Percentiles rank a stretch among this genome's conserved stretches.
These are phyloP conservation scores for Epinephelus moara DNA, from an alignment of 2,113 vertebrate genomes.

Conservation along the genomic window DNA sequence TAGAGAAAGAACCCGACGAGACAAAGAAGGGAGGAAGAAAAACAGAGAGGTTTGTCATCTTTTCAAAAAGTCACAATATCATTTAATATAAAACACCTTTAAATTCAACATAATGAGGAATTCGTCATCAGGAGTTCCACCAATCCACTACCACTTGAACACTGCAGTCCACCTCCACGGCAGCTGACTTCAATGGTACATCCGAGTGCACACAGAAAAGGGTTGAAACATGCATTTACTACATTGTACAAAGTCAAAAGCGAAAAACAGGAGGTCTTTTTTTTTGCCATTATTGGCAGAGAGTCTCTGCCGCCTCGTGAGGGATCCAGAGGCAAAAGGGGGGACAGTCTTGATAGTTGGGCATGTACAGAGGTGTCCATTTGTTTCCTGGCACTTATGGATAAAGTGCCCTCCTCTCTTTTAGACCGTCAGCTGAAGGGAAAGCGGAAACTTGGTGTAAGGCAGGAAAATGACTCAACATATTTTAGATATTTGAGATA, in stretches of 20 bases:
- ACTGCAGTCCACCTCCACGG: conserved; percentile 63
- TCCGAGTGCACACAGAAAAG: conserved; percentile 83
- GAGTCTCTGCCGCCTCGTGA: conserved; percentile 78
- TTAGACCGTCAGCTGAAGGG: conserved; percentile 87
- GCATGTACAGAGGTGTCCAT: conserved; percentile 84
- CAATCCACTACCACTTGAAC: conserved; percentile 66
- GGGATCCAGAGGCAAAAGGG: conserved; percentile 78
- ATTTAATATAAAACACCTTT: conserved; percentile 89
- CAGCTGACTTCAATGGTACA: conserved; percentile 67
- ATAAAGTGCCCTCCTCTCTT: conserved; percentile 76
- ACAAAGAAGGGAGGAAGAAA: conserved; percentile 43
- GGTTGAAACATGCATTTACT: conserved; percentile 87
- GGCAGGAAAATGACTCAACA: conserved; percentile 82
- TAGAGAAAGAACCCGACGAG: conserved; percentile 13
- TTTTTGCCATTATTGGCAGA: conserved; percentile 65
- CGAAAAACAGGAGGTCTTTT: conserved; percentile 66
- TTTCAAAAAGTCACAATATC: conserved; percentile 87
- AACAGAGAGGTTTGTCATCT: conserved; percentile 67
- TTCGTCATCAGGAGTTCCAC: conserved; percentile 66
- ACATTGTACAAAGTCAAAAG: conserved; percentile 83
- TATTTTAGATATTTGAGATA: conserved; percentile 74
- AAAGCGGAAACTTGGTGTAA: conserved; percentile 85
- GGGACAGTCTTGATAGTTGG: conserved; percentile 79
- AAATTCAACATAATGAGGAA: conserved; percentile 79
- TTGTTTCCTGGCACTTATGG: conserved; percentile 81